These are phyloP conservation scores for Stictonetta naevosa DNA, from an alignment of 2,113 vertebrate genomes.

Conservation along the genomic window DNA sequence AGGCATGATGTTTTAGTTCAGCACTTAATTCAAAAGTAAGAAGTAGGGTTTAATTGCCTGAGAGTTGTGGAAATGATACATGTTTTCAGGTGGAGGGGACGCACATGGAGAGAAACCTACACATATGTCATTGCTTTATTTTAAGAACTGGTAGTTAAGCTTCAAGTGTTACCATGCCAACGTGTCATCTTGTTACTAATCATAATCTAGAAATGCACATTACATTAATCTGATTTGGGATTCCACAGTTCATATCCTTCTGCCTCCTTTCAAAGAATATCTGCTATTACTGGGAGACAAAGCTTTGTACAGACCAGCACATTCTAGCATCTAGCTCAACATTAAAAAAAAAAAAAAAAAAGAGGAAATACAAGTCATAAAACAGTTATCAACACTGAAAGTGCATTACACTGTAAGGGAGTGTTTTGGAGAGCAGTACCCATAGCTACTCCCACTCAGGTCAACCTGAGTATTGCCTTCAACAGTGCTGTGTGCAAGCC, in stretches of 20 bases:
- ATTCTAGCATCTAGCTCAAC: background rate
- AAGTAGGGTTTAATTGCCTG: conserved; percentile 2
- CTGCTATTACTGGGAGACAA: background rate
- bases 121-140: conserved; percentile 61
- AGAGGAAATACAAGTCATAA: background rate
- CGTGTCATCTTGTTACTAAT: conserved; percentile 61
- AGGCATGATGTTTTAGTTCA: background rate
- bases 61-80: background rate
- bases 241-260: conserved; percentile 5
- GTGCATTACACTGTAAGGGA: background rate
- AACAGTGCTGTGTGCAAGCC: background rate
- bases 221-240: conserved; percentile 59
- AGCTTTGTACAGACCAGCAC: background rate
- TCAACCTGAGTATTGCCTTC: background rate
- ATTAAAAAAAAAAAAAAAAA: background rate
- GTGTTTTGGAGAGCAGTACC: background rate
- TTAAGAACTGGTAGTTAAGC: conserved; percentile 65
- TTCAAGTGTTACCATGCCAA: conserved; percentile 77
- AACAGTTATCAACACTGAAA: background rate
- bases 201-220: conserved; percentile 50
- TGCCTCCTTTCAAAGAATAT: conserved; percentile 9
- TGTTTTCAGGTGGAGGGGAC: conserved; percentile 28
- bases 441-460: background rate
- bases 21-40: conserved; percentile 8
- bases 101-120: conserved; percentile 47